Evolutionary conservation across 2,888 invertebrate genomes (phyloP).

Genomic region (Drosophila recens): DNA sequence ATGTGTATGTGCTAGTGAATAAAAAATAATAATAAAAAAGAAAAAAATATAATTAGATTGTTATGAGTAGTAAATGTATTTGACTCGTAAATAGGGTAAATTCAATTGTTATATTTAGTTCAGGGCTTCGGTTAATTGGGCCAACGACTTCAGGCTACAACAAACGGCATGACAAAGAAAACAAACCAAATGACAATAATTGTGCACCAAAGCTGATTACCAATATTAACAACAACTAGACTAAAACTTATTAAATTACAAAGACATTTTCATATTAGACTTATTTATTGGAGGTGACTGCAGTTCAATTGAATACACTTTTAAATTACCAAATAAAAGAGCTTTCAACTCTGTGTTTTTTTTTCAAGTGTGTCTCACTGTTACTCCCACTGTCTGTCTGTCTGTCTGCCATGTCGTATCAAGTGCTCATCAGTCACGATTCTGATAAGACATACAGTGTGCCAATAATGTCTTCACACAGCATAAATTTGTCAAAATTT

Average conservation of each 20-base stretch:
- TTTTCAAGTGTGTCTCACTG: no score
- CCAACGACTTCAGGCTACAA: constrained; percentile 38
- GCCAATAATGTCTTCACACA: no score
- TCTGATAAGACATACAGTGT: constrained; percentile 48
- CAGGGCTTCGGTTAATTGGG: constrained; percentile 62
- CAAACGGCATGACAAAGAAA: constrained; percentile 40
- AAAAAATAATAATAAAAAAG: constrained; percentile 14
- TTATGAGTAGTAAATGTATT: constrained; percentile 27
- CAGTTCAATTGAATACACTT: not conserved
- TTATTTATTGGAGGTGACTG: not conserved
- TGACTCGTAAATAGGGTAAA: constrained; percentile 36
- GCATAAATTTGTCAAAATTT: no score
- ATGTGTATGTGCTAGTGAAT: not conserved
- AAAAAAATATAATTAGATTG: constrained; percentile 10
- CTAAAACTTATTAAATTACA: constrained; percentile 7
- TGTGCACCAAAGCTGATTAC: constrained; percentile 61
- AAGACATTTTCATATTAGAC: not conserved
- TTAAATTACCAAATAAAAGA: constrained; percentile 1
- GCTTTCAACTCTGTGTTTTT: not conserved
- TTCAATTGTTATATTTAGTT: constrained; percentile 51
- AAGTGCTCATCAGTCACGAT: constrained; percentile 5
- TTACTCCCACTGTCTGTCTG: not conserved
- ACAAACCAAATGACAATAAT: constrained; percentile 37
- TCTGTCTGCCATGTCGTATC: not conserved
- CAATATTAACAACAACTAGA: constrained; percentile 3